Evolutionary conservation across 2,888 invertebrate species (phyloP).

Genomic region (Agrochola lota): DNA sequence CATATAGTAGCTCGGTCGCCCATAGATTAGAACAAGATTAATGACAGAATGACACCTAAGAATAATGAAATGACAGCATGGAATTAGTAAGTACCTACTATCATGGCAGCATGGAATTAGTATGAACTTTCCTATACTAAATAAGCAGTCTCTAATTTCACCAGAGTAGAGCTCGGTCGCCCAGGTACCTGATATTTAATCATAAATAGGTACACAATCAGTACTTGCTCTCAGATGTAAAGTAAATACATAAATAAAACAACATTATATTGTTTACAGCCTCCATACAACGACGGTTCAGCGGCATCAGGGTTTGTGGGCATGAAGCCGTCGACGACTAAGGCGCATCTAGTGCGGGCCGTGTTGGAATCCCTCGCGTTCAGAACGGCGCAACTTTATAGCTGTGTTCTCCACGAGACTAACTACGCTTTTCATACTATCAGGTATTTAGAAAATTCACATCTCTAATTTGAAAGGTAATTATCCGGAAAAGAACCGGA

Average conservation of each 20-base stretch:
- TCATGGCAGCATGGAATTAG: too few relatives aligned
- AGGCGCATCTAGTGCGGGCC: slow-evolving; percentile 95
- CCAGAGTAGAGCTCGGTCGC: too few relatives aligned
- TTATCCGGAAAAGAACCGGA: neutral
- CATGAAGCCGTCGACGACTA: slow-evolving; percentile 93
- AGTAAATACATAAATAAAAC: neutral
- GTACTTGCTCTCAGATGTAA: neutral
- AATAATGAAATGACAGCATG: too few relatives aligned
- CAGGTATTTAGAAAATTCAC: slow-evolving; percentile 87
- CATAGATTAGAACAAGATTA: too few relatives aligned
- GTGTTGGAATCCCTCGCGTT: slow-evolving; percentile 96
- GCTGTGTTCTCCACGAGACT: slow-evolving; percentile 93
- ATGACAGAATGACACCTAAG: too few relatives aligned
- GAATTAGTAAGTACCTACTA: too few relatives aligned
- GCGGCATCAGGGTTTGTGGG: slow-evolving; percentile 97
- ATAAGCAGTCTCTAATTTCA: too few relatives aligned
- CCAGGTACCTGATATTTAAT: too few relatives aligned
- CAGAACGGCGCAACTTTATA: slow-evolving; percentile 94
- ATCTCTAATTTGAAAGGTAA: neutral
- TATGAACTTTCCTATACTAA: too few relatives aligned
- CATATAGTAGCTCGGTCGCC: too few relatives aligned
- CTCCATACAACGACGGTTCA: slow-evolving; percentile 96
- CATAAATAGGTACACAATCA: neutral
- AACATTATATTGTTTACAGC: slow-evolving; percentile 88
- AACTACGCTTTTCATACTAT: slow-evolving; percentile 90